Evolutionary conservation across 2,797 vertebrate species (phyloP).

Genomic region (Iguana delicatissima): DNA sequence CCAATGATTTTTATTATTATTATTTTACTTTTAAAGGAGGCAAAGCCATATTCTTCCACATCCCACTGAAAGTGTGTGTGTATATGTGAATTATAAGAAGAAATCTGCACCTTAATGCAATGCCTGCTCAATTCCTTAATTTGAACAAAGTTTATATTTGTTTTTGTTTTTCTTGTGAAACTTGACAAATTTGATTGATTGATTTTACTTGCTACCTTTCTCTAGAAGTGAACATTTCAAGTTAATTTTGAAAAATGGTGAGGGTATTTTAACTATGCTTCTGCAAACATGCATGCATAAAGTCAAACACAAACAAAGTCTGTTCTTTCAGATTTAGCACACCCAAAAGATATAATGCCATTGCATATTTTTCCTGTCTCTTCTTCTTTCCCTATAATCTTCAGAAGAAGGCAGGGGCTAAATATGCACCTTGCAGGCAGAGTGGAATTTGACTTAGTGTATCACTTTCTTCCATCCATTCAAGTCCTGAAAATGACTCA

Average conservation of each 20-base stretch:
- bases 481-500: background rate
- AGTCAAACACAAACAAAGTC: background rate
- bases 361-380: background rate
- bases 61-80: slow-evolving; percentile 28
- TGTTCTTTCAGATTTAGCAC: background rate
- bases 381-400: background rate
- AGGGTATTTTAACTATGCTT: background rate
- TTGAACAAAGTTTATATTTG: background rate
- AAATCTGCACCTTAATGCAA: background rate
- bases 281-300: background rate
- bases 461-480: slow-evolving; percentile 6
- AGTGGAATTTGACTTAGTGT: background rate
- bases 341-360: too few relatives aligned
- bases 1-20: slow-evolving; percentile 43
- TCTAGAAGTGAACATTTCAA: background rate
- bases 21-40: slow-evolving; percentile 22
- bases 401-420: background rate
- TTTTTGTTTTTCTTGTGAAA: background rate
- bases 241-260: slow-evolving; percentile 2
- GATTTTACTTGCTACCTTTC: background rate
- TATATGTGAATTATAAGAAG: background rate
- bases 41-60: slow-evolving; percentile 8
- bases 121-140: background rate
- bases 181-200: slow-evolving; percentile 15
- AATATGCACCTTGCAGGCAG: background rate